Conservation (phyloP, 2,888 invertebrate species). For the Melinaea menophilus region DNA sequence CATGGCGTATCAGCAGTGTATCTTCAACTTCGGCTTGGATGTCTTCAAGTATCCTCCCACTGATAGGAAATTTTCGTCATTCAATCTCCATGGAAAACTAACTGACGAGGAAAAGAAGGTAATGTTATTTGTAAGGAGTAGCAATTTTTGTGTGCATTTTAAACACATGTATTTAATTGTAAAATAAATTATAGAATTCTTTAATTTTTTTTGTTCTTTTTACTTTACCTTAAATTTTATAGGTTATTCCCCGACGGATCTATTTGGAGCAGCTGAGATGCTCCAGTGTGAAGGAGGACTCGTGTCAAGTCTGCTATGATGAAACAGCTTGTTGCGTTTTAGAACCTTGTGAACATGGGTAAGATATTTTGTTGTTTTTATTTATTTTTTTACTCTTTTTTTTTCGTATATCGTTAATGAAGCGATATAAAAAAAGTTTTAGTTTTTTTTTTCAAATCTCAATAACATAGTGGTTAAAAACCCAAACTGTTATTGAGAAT, state of each 20-base stretch:
- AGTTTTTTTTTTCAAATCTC: too few species aligned
- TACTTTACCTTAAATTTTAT: background rate
- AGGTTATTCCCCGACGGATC: slow-evolving; percentile 88
- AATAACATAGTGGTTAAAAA: too few species aligned
- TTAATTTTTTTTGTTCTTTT: background rate
- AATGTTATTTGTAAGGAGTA: slow-evolving; percentile 1
- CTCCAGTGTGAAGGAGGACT: slow-evolving; percentile 87
- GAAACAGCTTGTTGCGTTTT: slow-evolving; percentile 85
- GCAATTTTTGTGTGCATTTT: too few species aligned
- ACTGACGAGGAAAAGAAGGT: slow-evolving; percentile 84
- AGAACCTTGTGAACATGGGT: slow-evolving; percentile 91
- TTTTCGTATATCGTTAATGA: background rate
- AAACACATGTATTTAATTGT: slow-evolving; percentile 2
- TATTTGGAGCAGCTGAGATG: slow-evolving; percentile 85
- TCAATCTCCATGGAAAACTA: slow-evolving; percentile 88
- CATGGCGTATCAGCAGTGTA: slow-evolving; percentile 97
- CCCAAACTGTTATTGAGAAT: too few species aligned
- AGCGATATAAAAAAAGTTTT: too few species aligned
- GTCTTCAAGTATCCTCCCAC: slow-evolving; percentile 87
- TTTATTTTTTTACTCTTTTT: background rate
- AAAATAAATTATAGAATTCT: background rate
- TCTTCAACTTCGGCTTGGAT: slow-evolving; percentile 92
- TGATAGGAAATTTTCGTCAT: slow-evolving; percentile 80
- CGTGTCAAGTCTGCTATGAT: slow-evolving; percentile 93
- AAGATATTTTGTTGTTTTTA: slow-evolving; percentile 32